Percentiles rank a stretch among this genome's conserved stretches.
Evolutionary conservation across 2,797 vertebrate genomes (phyloP).

Genomic region (Mormyrops attenuatus): DNA sequence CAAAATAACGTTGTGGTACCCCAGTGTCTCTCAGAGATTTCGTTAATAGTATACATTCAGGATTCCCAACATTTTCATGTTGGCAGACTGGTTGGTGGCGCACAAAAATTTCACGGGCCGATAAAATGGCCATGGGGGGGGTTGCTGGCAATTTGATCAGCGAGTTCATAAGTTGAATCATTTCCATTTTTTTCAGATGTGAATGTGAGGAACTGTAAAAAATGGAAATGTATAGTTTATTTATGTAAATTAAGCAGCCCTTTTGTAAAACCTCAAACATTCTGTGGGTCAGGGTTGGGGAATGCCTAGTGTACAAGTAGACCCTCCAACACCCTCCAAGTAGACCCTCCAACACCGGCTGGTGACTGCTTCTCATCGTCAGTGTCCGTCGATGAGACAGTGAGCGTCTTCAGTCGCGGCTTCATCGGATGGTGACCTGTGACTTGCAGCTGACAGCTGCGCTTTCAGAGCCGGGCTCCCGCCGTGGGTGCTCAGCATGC

Average conservation of each 20-base stretch:
- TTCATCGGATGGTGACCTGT: background rate
- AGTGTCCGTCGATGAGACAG: background rate
- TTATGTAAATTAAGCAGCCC: background rate
- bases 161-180: background rate
- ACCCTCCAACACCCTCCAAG: background rate
- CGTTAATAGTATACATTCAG: background rate
- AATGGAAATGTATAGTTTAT: background rate
- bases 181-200: background rate
- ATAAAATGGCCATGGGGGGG: background rate
- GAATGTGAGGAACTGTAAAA: background rate
- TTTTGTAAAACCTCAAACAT: background rate
- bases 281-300: background rate
- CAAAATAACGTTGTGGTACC: background rate
- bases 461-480: background rate
- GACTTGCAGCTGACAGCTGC: background rate
- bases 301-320: background rate
- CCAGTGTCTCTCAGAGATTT: background rate
- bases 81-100: background rate
- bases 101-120: background rate
- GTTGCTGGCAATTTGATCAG: background rate
- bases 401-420: background rate
- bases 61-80: background rate
- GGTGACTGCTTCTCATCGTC: background rate
- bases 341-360: background rate
- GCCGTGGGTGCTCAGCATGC: background rate